phyloP scores from a whole-genome alignment of 2,797 vertebrate species.

The Sebastolobus altivelis region DNA sequence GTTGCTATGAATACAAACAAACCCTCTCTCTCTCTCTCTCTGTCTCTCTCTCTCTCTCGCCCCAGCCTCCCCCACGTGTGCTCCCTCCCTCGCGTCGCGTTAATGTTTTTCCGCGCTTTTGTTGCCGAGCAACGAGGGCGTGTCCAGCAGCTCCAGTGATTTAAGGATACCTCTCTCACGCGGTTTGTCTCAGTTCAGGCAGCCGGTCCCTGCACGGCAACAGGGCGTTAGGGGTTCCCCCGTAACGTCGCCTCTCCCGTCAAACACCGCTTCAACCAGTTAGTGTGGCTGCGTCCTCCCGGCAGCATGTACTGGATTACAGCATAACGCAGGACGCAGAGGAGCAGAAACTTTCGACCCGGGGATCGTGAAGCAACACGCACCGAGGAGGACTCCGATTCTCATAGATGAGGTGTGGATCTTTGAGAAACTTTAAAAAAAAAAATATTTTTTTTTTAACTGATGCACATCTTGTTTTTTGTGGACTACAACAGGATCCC shows the following conservation, averaged over 20 bases:
- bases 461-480: constrained; percentile 8
- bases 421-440: constrained; percentile 45
- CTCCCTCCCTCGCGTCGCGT: constrained; percentile 43
- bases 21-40: constrained; percentile 57
- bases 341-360: constrained; percentile 61
- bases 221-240: constrained; percentile 78
- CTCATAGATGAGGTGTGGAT: constrained; percentile 82
- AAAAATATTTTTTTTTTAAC: not conserved
- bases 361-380: constrained; percentile 31
- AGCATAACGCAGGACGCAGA: constrained; percentile 44
- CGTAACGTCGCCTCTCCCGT: constrained; percentile 62
- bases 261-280: not conserved
- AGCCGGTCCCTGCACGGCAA: constrained; percentile 81
- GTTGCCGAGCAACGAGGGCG: constrained; percentile 84
- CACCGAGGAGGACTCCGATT: constrained; percentile 36
- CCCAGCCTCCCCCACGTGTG: constrained; percentile 41
- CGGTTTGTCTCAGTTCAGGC: constrained; percentile 75
- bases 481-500: constrained; percentile 51
- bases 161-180: constrained; percentile 85
- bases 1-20: constrained; percentile 86
- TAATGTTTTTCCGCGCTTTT: constrained; percentile 69
- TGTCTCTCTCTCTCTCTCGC: constrained; percentile 9
- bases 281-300: constrained; percentile 19
- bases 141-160: constrained; percentile 76
- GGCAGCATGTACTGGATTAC: constrained; percentile 69